Evolutionary conservation across 2,113 vertebrate genomes (phyloP).

Genomic region (Notarius quadriscutis): DNA sequence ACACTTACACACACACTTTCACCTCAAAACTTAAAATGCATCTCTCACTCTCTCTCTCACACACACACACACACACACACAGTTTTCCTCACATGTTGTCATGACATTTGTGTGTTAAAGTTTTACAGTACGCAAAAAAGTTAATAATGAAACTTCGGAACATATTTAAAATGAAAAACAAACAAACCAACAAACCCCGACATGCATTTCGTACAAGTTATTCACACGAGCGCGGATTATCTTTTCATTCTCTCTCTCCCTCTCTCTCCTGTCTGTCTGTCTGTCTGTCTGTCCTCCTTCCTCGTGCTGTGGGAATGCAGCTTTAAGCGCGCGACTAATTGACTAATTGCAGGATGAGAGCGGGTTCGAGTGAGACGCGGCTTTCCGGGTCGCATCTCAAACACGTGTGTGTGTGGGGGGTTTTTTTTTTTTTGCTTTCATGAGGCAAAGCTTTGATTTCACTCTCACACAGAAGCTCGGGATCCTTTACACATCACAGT

Average conservation of each 20-base stretch:
- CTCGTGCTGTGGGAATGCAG: slow-evolving; percentile 22
- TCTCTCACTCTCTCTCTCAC: neutral
- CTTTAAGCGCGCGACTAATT: slow-evolving; percentile 51
- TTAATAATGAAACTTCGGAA: neutral
- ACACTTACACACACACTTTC: neutral
- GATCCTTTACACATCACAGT: neutral
- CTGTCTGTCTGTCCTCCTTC: neutral
- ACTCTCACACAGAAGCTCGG: slow-evolving; percentile 39
- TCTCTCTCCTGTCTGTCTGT: neutral
- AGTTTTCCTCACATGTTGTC: neutral
- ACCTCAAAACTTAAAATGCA: neutral
- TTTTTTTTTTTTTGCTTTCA: slow-evolving; percentile 52
- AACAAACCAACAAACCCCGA: neutral
- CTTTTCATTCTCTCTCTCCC: neutral
- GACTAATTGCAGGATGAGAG: slow-evolving; percentile 56
- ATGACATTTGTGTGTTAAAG: neutral
- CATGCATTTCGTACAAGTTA: neutral
- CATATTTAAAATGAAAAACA: neutral
- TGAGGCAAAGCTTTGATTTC: slow-evolving; percentile 56
- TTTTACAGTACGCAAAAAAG: neutral
- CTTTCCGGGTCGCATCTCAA: slow-evolving; percentile 17
- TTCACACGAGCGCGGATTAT: neutral
- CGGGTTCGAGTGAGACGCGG: neutral
- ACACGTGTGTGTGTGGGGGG: slow-evolving; percentile 52
- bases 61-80: neutral